Evolutionary conservation across 2,113 vertebrate species (phyloP).

Genomic region (Equus przewalskii): DNA sequence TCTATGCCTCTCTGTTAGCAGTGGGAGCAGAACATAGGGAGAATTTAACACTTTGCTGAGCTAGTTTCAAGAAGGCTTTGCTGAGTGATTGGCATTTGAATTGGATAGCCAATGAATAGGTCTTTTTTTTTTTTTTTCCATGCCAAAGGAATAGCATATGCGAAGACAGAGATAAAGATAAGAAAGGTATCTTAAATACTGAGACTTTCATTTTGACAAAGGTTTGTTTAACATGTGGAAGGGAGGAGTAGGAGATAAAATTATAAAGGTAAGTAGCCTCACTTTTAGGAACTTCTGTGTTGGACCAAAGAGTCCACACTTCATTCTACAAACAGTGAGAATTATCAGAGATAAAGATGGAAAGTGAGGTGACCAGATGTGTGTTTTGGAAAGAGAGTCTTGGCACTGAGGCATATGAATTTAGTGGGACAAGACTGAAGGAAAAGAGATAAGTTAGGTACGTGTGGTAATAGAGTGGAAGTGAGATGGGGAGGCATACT

Average conservation of each 20-base stretch:
- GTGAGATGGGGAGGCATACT: neutral
- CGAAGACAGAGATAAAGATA: conserved; percentile 37
- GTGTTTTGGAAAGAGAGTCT: conserved; percentile 37
- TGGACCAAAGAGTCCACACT: neutral
- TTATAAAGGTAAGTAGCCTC: neutral
- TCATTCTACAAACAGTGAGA: neutral
- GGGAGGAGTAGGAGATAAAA: neutral
- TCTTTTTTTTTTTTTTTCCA: neutral
- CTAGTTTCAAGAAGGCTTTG: conserved; percentile 21
- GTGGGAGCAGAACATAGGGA: neutral
- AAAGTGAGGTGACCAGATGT: conserved; percentile 1
- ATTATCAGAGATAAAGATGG: neutral
- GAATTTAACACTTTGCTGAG: neutral
- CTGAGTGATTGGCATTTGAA: conserved; percentile 40
- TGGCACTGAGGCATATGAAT: neutral
- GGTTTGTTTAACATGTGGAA: neutral
- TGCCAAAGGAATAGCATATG: neutral
- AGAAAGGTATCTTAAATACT: neutral
- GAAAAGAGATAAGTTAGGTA: neutral
- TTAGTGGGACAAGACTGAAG: neutral
- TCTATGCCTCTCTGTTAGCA: neutral
- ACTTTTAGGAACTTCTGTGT: neutral
- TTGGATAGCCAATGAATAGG: neutral
- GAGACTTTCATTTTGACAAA: neutral
- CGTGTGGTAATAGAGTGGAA: neutral